phyloP scores from a whole-genome alignment of 2,797 vertebrate species.

The Octomys mimax region DNA sequence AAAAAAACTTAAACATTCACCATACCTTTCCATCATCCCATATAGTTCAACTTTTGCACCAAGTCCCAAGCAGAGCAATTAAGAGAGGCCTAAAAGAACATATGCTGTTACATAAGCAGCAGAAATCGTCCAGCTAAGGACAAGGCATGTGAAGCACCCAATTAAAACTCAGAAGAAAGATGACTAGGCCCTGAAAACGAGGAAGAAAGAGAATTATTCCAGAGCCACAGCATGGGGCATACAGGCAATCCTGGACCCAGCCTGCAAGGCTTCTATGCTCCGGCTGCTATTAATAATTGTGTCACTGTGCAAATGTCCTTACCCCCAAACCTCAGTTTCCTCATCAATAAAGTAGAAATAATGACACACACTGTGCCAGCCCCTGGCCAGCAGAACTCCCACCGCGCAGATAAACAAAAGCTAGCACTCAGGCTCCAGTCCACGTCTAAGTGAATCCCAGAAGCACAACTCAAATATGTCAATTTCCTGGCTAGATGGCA shows the following conservation, averaged over 20 bases:
- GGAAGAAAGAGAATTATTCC: neutral
- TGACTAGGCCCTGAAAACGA: neutral
- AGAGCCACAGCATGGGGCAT: neutral
- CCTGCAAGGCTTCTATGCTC: neutral
- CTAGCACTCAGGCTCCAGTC: neutral
- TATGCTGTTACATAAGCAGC: neutral
- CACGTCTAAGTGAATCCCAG: neutral
- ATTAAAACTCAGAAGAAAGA: neutral
- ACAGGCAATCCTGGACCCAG: neutral
- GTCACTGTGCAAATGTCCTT: neutral
- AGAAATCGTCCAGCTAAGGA: neutral
- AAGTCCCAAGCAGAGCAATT: neutral
- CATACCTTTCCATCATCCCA: neutral
- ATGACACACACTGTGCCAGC: neutral
- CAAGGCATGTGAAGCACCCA: neutral
- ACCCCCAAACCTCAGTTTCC: neutral
- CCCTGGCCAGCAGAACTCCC: neutral
- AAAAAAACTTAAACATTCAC: neutral
- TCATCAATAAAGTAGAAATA: neutral
- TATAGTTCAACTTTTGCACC: neutral
- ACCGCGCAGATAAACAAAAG: neutral
- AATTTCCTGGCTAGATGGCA: neutral
- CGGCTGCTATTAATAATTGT: fast-evolving
- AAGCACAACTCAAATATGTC: neutral
- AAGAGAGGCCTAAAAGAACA: neutral